These are phyloP conservation scores for Graphium colonna DNA, from an alignment of 2,888 invertebrate genomes.

Conservation along the genomic window DNA sequence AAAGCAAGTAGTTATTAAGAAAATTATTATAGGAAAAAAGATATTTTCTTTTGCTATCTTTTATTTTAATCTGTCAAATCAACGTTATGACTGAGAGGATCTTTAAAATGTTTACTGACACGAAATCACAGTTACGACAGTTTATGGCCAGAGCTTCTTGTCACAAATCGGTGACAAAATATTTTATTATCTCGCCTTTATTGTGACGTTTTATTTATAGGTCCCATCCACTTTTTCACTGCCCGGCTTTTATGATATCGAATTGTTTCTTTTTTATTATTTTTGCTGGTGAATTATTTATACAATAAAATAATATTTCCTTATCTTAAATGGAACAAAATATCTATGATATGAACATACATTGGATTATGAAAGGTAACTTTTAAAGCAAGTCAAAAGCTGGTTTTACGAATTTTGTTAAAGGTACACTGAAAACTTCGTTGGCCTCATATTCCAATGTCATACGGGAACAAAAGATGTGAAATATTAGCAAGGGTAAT, in stretches of 20 bases:
- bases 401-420: no score
- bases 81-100: no score
- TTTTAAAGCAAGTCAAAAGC: no score
- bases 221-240: not conserved
- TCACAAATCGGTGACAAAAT: slow-evolving; percentile 7
- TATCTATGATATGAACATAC: no score
- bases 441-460: not conserved
- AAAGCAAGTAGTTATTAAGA: no score
- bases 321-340: no score
- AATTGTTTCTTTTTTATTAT: not conserved
- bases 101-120: not conserved
- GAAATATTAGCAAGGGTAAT: not conserved
- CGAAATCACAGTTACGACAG: slow-evolving; percentile 1
- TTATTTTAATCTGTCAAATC: no score
- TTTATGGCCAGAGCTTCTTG: slow-evolving; percentile 3
- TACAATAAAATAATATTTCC: no score
- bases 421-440: no score
- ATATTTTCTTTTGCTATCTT: no score
- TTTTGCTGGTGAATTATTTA: not conserved
- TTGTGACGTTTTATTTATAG: slow-evolving; percentile 4
- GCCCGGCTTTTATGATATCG: not conserved
- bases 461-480: not conserved
- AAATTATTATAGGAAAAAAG: no score
- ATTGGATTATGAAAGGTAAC: no score
- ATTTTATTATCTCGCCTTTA: not conserved